Conservation (phyloP, 2,888 invertebrate genomes). For the Tillus elongatus region DNA sequence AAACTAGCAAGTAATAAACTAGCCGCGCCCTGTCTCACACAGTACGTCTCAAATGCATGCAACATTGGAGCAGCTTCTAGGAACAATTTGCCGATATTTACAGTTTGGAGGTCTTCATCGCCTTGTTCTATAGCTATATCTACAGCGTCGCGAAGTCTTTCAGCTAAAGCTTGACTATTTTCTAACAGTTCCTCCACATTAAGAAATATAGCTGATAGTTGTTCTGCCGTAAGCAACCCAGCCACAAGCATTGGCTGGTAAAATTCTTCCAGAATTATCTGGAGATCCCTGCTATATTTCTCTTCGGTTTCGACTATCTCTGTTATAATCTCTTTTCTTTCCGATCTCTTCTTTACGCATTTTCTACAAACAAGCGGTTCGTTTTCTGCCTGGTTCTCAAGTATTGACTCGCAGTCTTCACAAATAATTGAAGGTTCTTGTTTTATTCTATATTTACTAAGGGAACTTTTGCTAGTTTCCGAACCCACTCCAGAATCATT, state of each 20-base stretch:
- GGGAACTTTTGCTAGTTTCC: conserved; percentile 79
- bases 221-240: conserved; percentile 82
- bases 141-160: conserved; percentile 76
- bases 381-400: conserved; percentile 67
- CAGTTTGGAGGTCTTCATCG: conserved; percentile 75
- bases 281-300: conserved; percentile 87
- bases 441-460: conserved; percentile 62
- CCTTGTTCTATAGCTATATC: conserved; percentile 77
- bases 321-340: conserved; percentile 87
- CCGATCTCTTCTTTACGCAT: conserved; percentile 78
- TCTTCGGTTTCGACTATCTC: conserved; percentile 95
- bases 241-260: conserved; percentile 89
- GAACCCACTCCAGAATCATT: conserved; percentile 91
- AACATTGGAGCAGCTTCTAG: conserved; percentile 87
- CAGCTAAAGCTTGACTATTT: conserved; percentile 76
- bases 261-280: conserved; percentile 87
- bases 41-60: conserved; percentile 90
- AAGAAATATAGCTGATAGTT: conserved; percentile 83
- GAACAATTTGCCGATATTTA: conserved; percentile 85
- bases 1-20: conserved; percentile 79
- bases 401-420: conserved; percentile 78
- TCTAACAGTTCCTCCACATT: conserved; percentile 88
- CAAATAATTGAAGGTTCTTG: conserved; percentile 48
- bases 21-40: conserved; percentile 85
- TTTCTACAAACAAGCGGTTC: conserved; percentile 78